These are phyloP conservation scores for Acleris laterana DNA, from an alignment of 2,888 invertebrate genomes.

Conservation along the genomic window DNA sequence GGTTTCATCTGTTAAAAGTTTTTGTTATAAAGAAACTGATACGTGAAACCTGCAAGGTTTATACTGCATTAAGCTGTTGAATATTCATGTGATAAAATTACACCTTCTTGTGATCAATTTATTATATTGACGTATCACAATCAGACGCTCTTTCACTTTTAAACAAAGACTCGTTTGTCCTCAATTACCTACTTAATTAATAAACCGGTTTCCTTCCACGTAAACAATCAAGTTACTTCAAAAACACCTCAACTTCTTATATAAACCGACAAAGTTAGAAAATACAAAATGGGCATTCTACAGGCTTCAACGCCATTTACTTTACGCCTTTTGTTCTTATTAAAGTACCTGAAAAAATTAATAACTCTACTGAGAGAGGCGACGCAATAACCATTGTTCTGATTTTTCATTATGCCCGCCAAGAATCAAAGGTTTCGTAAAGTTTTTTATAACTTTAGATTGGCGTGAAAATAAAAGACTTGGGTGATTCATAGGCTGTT, in stretches of 20 bases:
- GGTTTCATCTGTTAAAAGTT: no score
- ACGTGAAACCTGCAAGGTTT: no score
- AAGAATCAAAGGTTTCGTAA: conserved; percentile 29
- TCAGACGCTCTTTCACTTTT: no score
- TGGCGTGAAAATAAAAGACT: conserved; percentile 5
- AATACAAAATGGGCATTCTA: conserved; percentile 21
- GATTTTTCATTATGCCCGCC: conserved; percentile 23
- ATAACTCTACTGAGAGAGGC: conserved; percentile 27
- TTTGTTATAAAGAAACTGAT: no score
- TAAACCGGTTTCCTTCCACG: no score
- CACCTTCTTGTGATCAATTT: no score
- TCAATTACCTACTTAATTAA: no score
- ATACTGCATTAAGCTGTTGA: no score
- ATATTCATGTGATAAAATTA: no score
- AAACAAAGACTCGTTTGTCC: no score
- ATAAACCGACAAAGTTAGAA: conserved; percentile 5
- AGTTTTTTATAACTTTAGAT: conserved; percentile 16
- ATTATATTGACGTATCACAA: no score
- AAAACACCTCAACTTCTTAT: not conserved
- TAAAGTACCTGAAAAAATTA: conserved; percentile 37
- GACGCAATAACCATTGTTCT: conserved; percentile 25
- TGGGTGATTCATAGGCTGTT: conserved; percentile 1
- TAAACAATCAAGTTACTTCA: no score
- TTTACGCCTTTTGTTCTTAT: conserved; percentile 34
- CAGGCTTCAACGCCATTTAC: conserved; percentile 30